Percentiles rank a stretch among this genome's conserved stretches.
phyloP scores from a whole-genome alignment of 2,797 vertebrate species.

The Tolypeutes matacus region DNA sequence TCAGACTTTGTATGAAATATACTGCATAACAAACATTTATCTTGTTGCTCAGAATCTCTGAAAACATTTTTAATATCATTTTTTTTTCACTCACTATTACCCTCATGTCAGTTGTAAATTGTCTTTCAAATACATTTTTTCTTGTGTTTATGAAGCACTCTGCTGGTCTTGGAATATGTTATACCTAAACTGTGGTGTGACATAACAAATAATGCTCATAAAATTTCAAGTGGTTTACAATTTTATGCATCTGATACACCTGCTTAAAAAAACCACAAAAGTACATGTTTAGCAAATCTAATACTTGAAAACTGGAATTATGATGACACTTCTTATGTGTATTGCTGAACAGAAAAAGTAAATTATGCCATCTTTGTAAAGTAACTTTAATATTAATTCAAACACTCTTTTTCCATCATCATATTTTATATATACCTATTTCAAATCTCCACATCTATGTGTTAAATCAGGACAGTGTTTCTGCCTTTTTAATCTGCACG shows the following conservation, averaged over 20 bases:
- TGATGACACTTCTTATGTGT: neutral
- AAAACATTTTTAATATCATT: neutral
- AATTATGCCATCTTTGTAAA: constrained; percentile 16
- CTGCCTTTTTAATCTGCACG: neutral
- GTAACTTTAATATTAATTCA: constrained; percentile 54
- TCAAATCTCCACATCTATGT: neutral
- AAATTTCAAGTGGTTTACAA: constrained; percentile 41
- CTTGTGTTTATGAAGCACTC: constrained; percentile 14
- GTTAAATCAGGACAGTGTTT: neutral
- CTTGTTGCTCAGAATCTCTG: neutral
- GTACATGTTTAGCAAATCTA: neutral
- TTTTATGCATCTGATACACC: constrained; percentile 30
- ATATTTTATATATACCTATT: neutral
- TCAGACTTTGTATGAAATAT: neutral
- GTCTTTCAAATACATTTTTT: constrained; percentile 2
- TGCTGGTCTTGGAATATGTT: constrained; percentile 19
- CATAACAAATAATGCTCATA: constrained; percentile 62
- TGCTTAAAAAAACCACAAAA: constrained; percentile 18
- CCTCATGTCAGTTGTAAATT: constrained; percentile 33
- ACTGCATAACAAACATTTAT: neutral
- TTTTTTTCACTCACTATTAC: neutral
- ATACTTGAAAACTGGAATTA: constrained; percentile 41
- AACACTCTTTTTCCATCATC: neutral
- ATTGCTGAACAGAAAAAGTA: constrained; percentile 9
- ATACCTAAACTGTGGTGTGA: neutral